Evolutionary conservation across 1,140 invertebrate genomes (phyloP).

Genomic region (Chironomus striatipennis): DNA sequence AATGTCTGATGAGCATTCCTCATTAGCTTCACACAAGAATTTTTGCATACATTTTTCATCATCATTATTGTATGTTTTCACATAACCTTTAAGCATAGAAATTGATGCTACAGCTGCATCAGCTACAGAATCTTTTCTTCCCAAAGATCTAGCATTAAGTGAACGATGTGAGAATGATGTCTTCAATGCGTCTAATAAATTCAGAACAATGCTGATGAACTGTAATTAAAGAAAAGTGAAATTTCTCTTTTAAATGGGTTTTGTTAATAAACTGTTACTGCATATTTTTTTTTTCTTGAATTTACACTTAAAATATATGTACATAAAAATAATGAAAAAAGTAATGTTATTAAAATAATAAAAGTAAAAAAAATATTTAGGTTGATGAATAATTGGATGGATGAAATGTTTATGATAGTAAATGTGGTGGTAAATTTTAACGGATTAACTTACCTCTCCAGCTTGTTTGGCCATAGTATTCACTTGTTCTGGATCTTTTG

Average conservation of each 20-base stretch:
- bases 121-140: conserved; percentile 73
- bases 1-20: conserved; percentile 73
- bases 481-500: conserved; percentile 79
- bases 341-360: neutral
- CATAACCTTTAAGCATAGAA: conserved; percentile 80
- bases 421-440: no score
- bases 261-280: no score
- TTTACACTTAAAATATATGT: no score
- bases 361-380: neutral
- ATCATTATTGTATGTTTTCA: conserved; percentile 68
- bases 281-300: no score
- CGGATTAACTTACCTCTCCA: conserved; percentile 67
- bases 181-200: conserved; percentile 79
- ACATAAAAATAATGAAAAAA: neutral
- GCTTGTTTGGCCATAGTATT: conserved; percentile 86
- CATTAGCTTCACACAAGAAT: conserved; percentile 80
- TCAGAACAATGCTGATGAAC: conserved; percentile 86
- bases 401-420: no score
- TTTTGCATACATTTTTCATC: conserved; percentile 72
- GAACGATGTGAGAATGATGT: conserved; percentile 86
- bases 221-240: conserved; percentile 40
- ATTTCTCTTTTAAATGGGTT: conserved; percentile 24
- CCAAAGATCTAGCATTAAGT: conserved; percentile 66
- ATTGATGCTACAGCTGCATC: conserved; percentile 78
- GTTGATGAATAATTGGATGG: no score